These are phyloP conservation scores for Heteronetta atricapilla DNA, from an alignment of 2,113 vertebrate genomes.

Conservation along the genomic window DNA sequence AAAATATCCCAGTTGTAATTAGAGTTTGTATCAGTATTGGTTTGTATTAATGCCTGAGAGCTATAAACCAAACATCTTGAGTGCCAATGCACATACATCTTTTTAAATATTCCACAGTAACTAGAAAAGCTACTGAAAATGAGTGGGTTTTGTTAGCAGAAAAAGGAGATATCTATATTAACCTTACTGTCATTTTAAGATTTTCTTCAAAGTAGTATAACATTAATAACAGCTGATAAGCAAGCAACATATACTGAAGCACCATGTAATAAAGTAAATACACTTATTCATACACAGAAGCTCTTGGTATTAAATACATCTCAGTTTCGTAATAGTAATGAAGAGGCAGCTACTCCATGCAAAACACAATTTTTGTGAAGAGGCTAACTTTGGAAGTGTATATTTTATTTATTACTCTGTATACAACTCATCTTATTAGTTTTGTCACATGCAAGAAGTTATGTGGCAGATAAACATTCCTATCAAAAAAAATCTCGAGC, in stretches of 20 bases:
- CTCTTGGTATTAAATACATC: neutral
- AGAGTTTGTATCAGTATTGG: neutral
- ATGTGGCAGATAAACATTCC: neutral
- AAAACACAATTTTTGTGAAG: neutral
- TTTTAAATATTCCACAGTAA: neutral
- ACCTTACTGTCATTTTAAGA: neutral
- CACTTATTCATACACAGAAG: neutral
- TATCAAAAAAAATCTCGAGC: neutral
- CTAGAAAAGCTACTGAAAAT: neutral
- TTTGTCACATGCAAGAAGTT: rapidly evolving
- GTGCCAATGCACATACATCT: rapidly evolving
- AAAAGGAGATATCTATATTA: neutral
- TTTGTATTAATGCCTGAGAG: neutral
- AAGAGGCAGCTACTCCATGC: neutral
- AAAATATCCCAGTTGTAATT: neutral
- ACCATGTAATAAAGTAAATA: neutral
- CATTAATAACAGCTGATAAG: neutral
- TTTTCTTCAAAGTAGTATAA: neutral
- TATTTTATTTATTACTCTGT: neutral
- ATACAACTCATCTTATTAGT: neutral
- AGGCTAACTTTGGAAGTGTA: neutral
- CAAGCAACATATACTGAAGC: neutral
- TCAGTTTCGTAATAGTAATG: neutral
- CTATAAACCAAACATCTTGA: neutral
- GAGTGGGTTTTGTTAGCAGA: neutral